Conservation (phyloP, 2,797 vertebrate genomes). For the Astyanax mexicanus region DNA sequence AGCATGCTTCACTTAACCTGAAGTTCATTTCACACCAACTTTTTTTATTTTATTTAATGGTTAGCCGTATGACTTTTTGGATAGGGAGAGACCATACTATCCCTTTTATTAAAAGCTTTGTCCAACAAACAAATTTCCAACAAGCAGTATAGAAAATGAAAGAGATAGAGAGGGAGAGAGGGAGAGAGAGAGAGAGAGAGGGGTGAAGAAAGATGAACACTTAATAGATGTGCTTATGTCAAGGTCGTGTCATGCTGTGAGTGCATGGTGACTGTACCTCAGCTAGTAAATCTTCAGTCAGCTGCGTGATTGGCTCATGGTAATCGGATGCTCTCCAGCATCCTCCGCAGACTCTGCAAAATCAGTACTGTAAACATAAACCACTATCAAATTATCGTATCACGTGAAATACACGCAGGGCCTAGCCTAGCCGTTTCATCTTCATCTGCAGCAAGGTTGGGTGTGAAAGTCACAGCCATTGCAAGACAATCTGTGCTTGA, state of each 20-base stretch:
- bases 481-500: conserved; percentile 41
- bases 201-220: neutral
- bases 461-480: conserved; percentile 42
- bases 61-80: too few relatives aligned
- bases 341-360: conserved; percentile 23
- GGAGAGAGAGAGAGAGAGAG: neutral
- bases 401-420: conserved; percentile 34
- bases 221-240: neutral
- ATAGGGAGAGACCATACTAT: too few relatives aligned
- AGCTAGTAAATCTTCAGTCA: neutral
- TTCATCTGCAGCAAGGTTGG: conserved; percentile 38
- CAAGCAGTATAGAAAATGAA: too few relatives aligned
- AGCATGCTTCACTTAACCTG: too few relatives aligned
- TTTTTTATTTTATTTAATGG: too few relatives aligned
- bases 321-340: neutral
- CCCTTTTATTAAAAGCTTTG: too few relatives aligned
- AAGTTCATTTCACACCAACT: too few relatives aligned
- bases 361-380: conserved; percentile 37
- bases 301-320: neutral
- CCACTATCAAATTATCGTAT: conserved; percentile 35
- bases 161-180: neutral
- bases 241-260: neutral
- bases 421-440: conserved; percentile 32
- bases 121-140: too few relatives aligned
- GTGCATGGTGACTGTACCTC: neutral